Conservation (phyloP, 2,797 vertebrate species). For the Sebastes taczanowskii region DNA sequence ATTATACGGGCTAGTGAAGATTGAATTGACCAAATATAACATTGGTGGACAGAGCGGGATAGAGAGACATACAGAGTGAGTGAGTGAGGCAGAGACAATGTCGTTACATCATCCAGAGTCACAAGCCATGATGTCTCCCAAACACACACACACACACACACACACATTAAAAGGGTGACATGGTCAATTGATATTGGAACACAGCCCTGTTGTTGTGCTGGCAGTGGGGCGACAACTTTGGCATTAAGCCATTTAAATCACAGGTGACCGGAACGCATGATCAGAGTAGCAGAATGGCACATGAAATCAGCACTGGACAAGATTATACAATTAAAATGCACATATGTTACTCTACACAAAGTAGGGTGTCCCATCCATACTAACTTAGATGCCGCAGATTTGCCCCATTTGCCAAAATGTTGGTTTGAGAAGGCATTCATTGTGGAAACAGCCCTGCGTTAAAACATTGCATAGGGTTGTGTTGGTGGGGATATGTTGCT, state of each 20-base stretch:
- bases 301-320: background rate
- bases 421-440: background rate
- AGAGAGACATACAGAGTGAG: slow-evolving; percentile 25
- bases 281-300: background rate
- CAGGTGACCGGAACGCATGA: background rate
- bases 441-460: background rate
- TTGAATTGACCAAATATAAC: slow-evolving; percentile 36
- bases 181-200: slow-evolving; percentile 31
- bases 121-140: slow-evolving; percentile 22
- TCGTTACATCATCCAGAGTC: slow-evolving; percentile 45
- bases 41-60: background rate
- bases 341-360: background rate
- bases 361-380: background rate
- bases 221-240: background rate
- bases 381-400: background rate
- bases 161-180: slow-evolving; percentile 6
- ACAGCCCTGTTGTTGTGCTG: background rate
- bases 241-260: slow-evolving; percentile 3
- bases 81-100: slow-evolving; percentile 28
- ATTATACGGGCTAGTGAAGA: slow-evolving; percentile 18
- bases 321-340: background rate
- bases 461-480: too few relatives aligned
- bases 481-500: background rate
- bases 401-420: background rate
- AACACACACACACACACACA: slow-evolving; percentile 8